These are phyloP conservation scores for Potorous gilbertii DNA, from an alignment of 2,797 vertebrate genomes.

Conservation along the genomic window DNA sequence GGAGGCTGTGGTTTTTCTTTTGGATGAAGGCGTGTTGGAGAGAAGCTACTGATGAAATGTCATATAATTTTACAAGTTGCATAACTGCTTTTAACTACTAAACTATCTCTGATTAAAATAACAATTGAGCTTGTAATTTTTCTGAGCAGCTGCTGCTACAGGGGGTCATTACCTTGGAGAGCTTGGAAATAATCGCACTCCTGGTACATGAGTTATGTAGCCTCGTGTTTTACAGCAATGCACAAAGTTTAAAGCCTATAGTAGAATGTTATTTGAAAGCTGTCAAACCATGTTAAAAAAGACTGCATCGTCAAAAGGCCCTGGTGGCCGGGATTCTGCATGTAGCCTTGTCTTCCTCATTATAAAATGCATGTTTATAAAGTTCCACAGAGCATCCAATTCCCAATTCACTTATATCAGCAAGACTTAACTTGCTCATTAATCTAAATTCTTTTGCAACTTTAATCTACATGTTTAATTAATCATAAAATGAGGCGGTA, in stretches of 20 bases:
- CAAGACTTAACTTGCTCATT: conserved; percentile 92
- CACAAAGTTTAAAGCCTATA: conserved; percentile 88
- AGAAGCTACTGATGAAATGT: conserved; percentile 84
- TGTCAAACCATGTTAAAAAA: conserved; percentile 92
- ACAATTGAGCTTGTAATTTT: conserved; percentile 90
- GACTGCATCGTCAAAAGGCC: conserved; percentile 86
- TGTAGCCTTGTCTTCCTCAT: conserved; percentile 91
- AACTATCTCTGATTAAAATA: conserved; percentile 89
- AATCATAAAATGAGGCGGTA: conserved; percentile 96
- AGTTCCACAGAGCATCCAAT: conserved; percentile 89
- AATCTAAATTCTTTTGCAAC: conserved; percentile 95
- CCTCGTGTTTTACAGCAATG: conserved; percentile 87
- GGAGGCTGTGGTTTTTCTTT: conserved; percentile 70
- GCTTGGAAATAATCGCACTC: conserved; percentile 85
- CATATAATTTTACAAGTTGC: conserved; percentile 86
- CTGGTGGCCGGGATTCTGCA: conserved; percentile 88
- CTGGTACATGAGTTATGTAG: conserved; percentile 85
- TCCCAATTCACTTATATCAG: conserved; percentile 92
- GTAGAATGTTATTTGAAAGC: conserved; percentile 89
- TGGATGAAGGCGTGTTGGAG: conserved; percentile 76
- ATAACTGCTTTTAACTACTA: conserved; percentile 87
- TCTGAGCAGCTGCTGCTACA: conserved; percentile 87
- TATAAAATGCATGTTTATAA: conserved; percentile 92
- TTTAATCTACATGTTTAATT: conserved; percentile 97
- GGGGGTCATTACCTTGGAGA: conserved; percentile 89